Percentiles rank a stretch among this genome's conserved stretches.
Conservation (phyloP, 2,797 vertebrate genomes). For the Rachycentron canadum region DNA sequence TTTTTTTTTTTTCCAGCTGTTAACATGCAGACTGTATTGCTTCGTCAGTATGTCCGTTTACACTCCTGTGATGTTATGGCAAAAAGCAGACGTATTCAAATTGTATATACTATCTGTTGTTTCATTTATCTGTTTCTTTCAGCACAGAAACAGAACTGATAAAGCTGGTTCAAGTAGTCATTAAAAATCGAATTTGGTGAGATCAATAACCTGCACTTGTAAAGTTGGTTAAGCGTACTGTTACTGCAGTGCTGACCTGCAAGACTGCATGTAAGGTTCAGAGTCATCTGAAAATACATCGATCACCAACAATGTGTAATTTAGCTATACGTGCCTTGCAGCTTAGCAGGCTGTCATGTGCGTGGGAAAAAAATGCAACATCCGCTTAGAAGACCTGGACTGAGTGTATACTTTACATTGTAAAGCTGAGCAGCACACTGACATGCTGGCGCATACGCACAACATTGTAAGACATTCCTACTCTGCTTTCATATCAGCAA, state of each 20-base stretch:
- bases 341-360: slow-evolving; percentile 26
- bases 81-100: neutral
- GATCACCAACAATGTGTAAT: slow-evolving; percentile 23
- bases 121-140: neutral
- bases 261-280: slow-evolving; percentile 32
- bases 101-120: neutral
- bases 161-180: neutral
- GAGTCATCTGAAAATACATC: slow-evolving; percentile 18
- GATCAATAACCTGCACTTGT: slow-evolving; percentile 15
- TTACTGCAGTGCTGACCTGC: slow-evolving; percentile 39
- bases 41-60: neutral
- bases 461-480: slow-evolving; percentile 24
- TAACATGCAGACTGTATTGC: neutral
- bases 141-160: neutral
- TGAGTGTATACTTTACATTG: slow-evolving; percentile 27
- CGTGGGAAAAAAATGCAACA: slow-evolving; percentile 13
- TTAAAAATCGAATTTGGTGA: neutral
- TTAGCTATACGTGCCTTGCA: slow-evolving; percentile 34
- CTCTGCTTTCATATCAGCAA: slow-evolving; percentile 36
- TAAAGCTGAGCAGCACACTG: slow-evolving; percentile 39
- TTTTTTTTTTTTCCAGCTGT: slow-evolving; percentile 18
- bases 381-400: slow-evolving; percentile 15
- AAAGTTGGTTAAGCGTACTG: slow-evolving; percentile 40
- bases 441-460: slow-evolving; percentile 24
- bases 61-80: neutral